Base-by-base conservation (phyloP, 1,140 invertebrate species). In the Odontomachus brunneus region DNA sequence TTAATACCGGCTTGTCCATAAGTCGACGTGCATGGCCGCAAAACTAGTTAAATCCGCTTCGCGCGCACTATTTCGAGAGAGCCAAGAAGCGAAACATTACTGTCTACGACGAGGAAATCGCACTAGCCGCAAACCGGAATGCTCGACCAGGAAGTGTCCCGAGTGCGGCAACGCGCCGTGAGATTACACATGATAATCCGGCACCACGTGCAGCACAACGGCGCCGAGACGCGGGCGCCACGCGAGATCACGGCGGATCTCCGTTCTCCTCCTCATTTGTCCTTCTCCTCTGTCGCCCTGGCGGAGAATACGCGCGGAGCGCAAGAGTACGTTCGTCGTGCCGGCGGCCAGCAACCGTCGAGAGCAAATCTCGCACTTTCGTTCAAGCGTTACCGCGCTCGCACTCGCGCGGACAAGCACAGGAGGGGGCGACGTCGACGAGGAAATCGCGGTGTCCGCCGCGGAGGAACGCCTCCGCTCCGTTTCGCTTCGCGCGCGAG, bases 311-410 rank as follows among this genome's bases (percentile, higher is more conserved):
- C 29, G 2, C 29, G 29, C 29, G 29, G 29, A 33, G 29, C 29
- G 29, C n/a, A n/a, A 33, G 5, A 33, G 29, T 5, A 5, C 29
- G 29, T 33, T 33, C 29, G 2, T 33, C 29, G 29, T 11, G 38
- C 3, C 38, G 38, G 38, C 9, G 38, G 38, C 38, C 38, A 11
- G 3, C 38, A 7, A 11, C 3, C 38, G 9, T 11, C 38, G 38
- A 51, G 71, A 84, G 82, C 73, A 53, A 71, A 86, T 75, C 81
- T 86, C 75, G 60, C 85, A 85, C 85, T 88, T 88, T 85, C 83
- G 83, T 87, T 87, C 3, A 80, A 71, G 62, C 78, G 67, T 66
- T 49, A 74, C 44, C 51, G 82, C 29, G 29, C 29, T 5, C 29
- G 29, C 29, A 33, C 29, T 66, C 38, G 9, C 62, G 24, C 24